phyloP scores from a whole-genome alignment of 2,888 invertebrate genomes.

The Nephrotoma guestfalica region DNA sequence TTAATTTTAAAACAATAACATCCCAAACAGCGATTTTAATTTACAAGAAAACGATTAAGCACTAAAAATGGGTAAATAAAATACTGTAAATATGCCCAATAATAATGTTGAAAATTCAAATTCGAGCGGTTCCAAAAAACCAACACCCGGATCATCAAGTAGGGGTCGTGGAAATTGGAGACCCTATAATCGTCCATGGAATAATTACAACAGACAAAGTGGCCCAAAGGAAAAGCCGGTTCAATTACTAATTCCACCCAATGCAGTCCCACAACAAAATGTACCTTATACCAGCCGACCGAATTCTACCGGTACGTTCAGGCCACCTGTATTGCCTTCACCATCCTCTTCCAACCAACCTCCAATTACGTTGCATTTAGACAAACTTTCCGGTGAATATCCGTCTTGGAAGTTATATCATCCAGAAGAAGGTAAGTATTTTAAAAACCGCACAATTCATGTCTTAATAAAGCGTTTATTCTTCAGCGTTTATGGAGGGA shows the following conservation, averaged over 20 bases:
- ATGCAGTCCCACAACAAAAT: not conserved
- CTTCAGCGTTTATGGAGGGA: conserved; percentile 32
- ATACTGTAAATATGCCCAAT: not conserved
- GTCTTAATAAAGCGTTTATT: not conserved
- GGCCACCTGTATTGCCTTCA: not conserved
- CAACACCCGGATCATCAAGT: not conserved
- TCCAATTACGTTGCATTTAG: conserved; percentile 28
- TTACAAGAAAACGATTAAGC: no score
- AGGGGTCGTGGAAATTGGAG: conserved; percentile 9
- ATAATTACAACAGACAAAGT: not conserved
- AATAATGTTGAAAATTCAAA: not conserved
- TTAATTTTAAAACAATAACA: not conserved
- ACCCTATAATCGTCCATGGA: not conserved
- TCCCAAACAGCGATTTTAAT: not conserved
- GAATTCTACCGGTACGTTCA: not conserved
- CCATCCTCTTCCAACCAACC: conserved; percentile 17
- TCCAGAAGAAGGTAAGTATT: conserved; percentile 43
- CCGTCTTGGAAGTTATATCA: conserved; percentile 69
- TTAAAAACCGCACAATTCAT: conserved; percentile 6
- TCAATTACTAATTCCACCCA: not conserved
- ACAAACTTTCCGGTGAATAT: conserved; percentile 31
- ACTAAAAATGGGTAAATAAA: no score
- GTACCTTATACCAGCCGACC: conserved; percentile 25
- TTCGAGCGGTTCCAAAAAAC: not conserved
- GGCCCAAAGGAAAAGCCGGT: not conserved